Percentiles rank a stretch among this genome's conserved stretches.
These are phyloP conservation scores for Zosterops japonicus DNA, from an alignment of 2,113 vertebrate species.

Conservation along the genomic window DNA sequence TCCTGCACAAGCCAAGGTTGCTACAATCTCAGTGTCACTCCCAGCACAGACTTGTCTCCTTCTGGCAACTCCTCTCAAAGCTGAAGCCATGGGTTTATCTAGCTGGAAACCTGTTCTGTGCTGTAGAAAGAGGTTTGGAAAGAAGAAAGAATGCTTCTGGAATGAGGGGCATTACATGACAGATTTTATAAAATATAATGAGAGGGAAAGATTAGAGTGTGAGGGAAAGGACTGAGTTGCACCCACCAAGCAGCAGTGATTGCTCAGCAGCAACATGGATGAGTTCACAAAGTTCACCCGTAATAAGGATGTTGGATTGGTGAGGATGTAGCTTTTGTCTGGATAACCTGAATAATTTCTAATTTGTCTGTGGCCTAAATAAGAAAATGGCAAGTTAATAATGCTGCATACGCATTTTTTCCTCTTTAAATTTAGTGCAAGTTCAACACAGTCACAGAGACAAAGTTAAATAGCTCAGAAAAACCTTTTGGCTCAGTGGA, in stretches of 20 bases:
- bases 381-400: neutral
- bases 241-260: neutral
- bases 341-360: constrained; percentile 10
- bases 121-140: neutral
- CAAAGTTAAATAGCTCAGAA: constrained; percentile 1
- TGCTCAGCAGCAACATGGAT: neutral
- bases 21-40: neutral
- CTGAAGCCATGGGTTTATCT: neutral
- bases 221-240: neutral
- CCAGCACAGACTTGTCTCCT: neutral
- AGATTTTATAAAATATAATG: neutral
- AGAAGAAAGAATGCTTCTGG: neutral
- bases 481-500: neutral
- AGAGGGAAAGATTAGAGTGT: neutral
- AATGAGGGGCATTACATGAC: neutral
- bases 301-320: neutral
- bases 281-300: neutral
- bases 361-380: constrained; percentile 6
- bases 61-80: neutral
- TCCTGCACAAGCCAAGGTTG: constrained; percentile 45
- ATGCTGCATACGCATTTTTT: neutral
- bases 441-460: neutral
- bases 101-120: neutral
- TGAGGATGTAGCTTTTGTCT: neutral
- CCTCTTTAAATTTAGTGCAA: neutral